Base-by-base conservation (phyloP, 2,113 vertebrate genomes). In the Panthera uncia region DNA sequence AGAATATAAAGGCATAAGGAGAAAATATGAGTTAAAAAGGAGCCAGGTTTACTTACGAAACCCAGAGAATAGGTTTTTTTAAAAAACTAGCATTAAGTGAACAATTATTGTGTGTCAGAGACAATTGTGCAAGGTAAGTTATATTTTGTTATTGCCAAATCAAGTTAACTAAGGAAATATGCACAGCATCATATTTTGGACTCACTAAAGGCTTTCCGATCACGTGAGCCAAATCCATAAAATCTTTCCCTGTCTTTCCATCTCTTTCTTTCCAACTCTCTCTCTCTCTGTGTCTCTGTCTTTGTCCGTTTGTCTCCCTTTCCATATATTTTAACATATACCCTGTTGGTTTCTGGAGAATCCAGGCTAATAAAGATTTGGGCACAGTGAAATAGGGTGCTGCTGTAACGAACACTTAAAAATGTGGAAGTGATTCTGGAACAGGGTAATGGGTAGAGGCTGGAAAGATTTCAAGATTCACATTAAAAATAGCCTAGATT, bases 21-120 rank as follows among this genome's bases (percentile, higher is more conserved):
- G 31, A 78, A 69, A 95, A 89, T 8, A 80, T 12, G 80, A 91
- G 89, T 85, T 27, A n/a, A 88, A 89, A 74, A 82, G 29, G 14
- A 63, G 11, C 15, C 29, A 63, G 10, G 6, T 50, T 41, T 41
- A 31, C 38, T 45, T 73, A 45, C 2, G 50, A 55, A 65, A 61
- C 6, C 8, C 65, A 89, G 31, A 76, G 76, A 31, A 33, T 1
- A 65, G 31, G 23, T 41, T 74, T 48, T 41, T 38, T 45, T 45
- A 45, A 48, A 8, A 29, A 66, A 61, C 7, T 14, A 48, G 63
- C 10, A 55, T 50, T 81, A 93, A 76, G 0, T 90, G 33, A 68
- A 9, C 3, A 36, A 69, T 36, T 91, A 61, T 15, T 68, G 10
- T 15, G 8, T 48, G 18, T 78, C 36, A 73, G 36, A 79, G 79